Conservation (phyloP, 2,888 invertebrate genomes). For the Synanthedon andrenaeformis region DNA sequence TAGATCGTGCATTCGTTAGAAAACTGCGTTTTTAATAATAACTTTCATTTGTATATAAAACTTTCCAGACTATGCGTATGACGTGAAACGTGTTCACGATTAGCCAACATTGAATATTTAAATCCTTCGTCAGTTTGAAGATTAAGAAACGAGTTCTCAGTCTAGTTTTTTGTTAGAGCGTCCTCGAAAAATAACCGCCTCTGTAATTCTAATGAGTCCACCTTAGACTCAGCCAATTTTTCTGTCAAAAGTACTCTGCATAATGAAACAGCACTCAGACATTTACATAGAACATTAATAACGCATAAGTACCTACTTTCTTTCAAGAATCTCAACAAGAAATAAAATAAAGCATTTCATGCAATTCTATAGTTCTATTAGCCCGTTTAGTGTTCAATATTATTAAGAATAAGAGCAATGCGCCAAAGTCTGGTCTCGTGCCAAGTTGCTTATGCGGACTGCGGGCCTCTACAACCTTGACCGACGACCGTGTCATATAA, state of each 20-base stretch:
- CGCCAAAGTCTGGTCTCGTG: conserved; percentile 35
- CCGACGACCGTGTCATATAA: conserved; percentile 38
- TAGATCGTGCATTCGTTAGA: conserved; percentile 17
- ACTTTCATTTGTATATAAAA: conserved; percentile 15
- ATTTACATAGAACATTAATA: too few relatives aligned
- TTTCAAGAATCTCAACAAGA: too few relatives aligned
- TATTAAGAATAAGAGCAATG: conserved; percentile 6
- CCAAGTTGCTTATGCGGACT: conserved; percentile 43
- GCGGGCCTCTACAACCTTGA: conserved; percentile 62
- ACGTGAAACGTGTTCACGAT: conserved; percentile 19
- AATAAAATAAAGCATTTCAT: too few relatives aligned
- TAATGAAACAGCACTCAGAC: too few relatives aligned
- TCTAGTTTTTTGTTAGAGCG: conserved; percentile 46
- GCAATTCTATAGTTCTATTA: background rate
- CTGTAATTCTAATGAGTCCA: conserved; percentile 29
- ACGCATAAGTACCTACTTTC: too few relatives aligned
- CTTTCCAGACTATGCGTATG: conserved; percentile 14
- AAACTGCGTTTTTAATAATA: conserved; percentile 15
- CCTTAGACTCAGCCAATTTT: conserved; percentile 16
- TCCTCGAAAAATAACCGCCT: conserved; percentile 65
- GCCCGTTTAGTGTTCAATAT: background rate
- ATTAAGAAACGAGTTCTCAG: conserved; percentile 39
- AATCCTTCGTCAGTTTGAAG: conserved; percentile 7
- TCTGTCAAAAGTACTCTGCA: too few relatives aligned
- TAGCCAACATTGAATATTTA: conserved; percentile 22